phyloP scores from a whole-genome alignment of 2,113 vertebrate genomes.

The Nesogale talazaci region DNA sequence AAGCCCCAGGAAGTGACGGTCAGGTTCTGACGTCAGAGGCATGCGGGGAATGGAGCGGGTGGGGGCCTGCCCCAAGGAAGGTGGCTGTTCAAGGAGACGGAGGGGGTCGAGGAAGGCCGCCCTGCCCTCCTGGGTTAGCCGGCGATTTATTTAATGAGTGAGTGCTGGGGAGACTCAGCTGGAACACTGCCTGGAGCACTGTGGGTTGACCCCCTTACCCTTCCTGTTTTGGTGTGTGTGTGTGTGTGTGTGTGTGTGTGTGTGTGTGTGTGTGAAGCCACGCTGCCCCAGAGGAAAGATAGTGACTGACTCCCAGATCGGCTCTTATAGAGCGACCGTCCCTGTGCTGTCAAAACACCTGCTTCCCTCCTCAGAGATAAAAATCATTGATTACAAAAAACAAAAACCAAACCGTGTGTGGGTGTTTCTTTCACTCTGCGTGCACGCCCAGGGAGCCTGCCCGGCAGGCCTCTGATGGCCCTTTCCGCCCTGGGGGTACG shows the following conservation, averaged over 20 bases:
- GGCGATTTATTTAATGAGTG: slow-evolving; percentile 80
- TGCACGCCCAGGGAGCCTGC: not conserved
- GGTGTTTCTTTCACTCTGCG: slow-evolving; percentile 56
- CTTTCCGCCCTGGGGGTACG: not conserved
- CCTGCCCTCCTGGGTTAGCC: slow-evolving; percentile 42
- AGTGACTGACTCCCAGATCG: slow-evolving; percentile 78
- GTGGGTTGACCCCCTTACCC: slow-evolving; percentile 22
- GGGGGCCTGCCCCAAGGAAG: not conserved
- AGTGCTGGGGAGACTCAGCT: slow-evolving; percentile 77
- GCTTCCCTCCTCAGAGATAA: slow-evolving; percentile 88
- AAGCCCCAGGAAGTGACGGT: slow-evolving; percentile 46
- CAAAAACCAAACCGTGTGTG: slow-evolving; percentile 61
- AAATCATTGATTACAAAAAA: slow-evolving; percentile 86
- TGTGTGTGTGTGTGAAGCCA: slow-evolving; percentile 58
- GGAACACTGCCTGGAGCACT: slow-evolving; percentile 76
- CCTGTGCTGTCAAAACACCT: slow-evolving; percentile 84
- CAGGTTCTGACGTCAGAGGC: slow-evolving; percentile 62
- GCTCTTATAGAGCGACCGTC: slow-evolving; percentile 87
- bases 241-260: slow-evolving; percentile 6
- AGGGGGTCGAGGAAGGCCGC: not conserved
- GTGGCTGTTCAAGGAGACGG: slow-evolving; percentile 27
- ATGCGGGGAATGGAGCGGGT: slow-evolving; percentile 29
- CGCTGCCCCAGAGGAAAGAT: slow-evolving; percentile 81
- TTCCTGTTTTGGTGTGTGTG: not conserved
- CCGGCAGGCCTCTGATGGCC: not conserved